A percentile compares a stretch with the other conserved stretches of the same genome.
phyloP scores from a whole-genome alignment of 2,888 invertebrate genomes.

The Aspidiotus destructor region DNA sequence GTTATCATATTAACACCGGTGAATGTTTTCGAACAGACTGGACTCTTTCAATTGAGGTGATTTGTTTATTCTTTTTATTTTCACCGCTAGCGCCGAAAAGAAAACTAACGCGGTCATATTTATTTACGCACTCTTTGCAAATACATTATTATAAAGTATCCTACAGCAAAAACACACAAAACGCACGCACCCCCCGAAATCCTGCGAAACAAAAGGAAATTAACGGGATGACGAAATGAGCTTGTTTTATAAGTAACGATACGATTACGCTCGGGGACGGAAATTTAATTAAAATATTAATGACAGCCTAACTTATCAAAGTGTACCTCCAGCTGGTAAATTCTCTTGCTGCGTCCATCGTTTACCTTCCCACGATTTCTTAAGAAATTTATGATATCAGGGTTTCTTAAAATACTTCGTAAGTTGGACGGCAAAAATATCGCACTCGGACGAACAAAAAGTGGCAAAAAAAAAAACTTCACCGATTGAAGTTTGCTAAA shows the following conservation, averaged over 20 bases:
- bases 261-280: conserved; percentile 26
- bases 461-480: too few relatives aligned
- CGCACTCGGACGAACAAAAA: not conserved
- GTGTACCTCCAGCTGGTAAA: conserved; percentile 23
- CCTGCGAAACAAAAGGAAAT: conserved; percentile 11
- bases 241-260: conserved; percentile 22
- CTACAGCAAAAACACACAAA: too few relatives aligned
- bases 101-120: too few relatives aligned
- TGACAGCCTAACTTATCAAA: conserved; percentile 30
- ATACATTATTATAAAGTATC: too few relatives aligned
- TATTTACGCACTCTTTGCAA: too few relatives aligned
- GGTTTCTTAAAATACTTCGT: not conserved
- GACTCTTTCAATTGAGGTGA: too few relatives aligned
- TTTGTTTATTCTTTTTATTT: too few relatives aligned
- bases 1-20: too few relatives aligned
- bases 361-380: conserved; percentile 11
- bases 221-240: conserved; percentile 19
- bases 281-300: conserved; percentile 31
- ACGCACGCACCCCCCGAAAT: too few relatives aligned
- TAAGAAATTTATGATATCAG: conserved; percentile 2
- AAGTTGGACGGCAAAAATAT: not conserved
- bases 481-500: too few relatives aligned
- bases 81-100: too few relatives aligned
- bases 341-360: conserved; percentile 4
- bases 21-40: too few relatives aligned